Percentiles rank a stretch among this genome's conserved stretches.
phyloP scores from a whole-genome alignment of 2,797 vertebrate genomes.

The Emys orbicularis region DNA sequence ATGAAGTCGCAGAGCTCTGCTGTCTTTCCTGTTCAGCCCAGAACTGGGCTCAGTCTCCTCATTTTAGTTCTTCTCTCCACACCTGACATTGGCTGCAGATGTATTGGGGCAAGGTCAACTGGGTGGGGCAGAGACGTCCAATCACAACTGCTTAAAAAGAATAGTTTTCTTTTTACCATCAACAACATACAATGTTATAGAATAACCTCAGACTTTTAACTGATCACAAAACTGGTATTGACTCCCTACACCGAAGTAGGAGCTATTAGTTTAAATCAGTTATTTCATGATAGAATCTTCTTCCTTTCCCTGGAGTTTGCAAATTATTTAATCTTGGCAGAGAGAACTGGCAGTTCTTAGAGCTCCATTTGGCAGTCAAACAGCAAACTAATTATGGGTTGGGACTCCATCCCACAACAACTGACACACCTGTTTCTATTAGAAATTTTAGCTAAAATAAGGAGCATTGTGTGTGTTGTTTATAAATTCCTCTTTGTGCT shows the following conservation, averaged over 20 bases:
- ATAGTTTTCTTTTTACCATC: neutral
- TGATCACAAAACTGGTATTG: neutral
- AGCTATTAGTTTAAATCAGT: neutral
- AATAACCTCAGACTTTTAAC: neutral
- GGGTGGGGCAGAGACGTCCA: neutral
- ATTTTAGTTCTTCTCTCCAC: neutral
- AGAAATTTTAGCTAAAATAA: neutral
- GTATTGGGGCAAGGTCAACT: neutral
- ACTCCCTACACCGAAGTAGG: neutral
- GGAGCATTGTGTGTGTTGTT: neutral
- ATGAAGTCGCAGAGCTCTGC: neutral
- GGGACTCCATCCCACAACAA: neutral
- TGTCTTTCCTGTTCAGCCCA: neutral
- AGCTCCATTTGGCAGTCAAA: neutral
- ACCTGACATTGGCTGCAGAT: neutral
- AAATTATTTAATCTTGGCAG: neutral
- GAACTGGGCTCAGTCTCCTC: neutral
- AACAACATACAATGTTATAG: neutral
- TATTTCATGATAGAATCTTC: neutral
- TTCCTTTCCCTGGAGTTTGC: neutral
- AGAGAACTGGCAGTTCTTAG: neutral
- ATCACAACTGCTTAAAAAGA: neutral
- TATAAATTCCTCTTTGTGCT: neutral
- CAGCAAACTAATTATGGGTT: neutral
- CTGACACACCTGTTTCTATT: neutral